A percentile compares a stretch with the other conserved stretches of the same genome.
Evolutionary conservation across 2,888 invertebrate species (phyloP).

Genomic region (Trachelus stipa): DNA sequence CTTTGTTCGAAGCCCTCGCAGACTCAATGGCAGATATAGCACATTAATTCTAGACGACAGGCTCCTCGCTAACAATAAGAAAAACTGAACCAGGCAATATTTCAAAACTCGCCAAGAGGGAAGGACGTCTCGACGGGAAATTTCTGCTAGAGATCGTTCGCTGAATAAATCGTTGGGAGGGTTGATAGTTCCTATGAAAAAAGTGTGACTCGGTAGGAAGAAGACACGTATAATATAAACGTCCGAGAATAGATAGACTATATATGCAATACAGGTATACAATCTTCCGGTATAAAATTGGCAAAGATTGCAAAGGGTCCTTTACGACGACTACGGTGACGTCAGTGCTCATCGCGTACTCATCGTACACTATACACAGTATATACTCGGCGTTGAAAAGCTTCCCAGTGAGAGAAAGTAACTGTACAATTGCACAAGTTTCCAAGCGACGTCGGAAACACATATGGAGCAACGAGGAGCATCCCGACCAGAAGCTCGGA

Average conservation of each 20-base stretch:
- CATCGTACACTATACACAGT: not conserved
- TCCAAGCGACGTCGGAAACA: not conserved
- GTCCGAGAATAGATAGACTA: not conserved
- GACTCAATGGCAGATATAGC: not conserved
- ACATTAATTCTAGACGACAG: not conserved
- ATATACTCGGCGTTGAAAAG: not conserved
- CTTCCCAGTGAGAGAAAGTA: not conserved
- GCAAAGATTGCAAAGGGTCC: not conserved
- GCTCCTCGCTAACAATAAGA: not conserved
- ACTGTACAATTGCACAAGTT: not conserved
- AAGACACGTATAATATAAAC: not conserved
- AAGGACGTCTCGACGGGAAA: not conserved
- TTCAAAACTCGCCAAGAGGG: not conserved
- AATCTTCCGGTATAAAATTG: not conserved
- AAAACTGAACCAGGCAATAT: not conserved
- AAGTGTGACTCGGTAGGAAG: not conserved
- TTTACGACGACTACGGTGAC: not conserved
- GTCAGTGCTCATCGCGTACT: not conserved
- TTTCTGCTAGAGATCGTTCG: not conserved
- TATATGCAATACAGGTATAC: not conserved
- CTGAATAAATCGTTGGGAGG: not conserved
- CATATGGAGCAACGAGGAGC: not conserved
- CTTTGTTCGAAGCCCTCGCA: not conserved
- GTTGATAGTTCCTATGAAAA: not conserved
- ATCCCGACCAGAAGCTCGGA: not conserved